phyloP scores from a whole-genome alignment of 1,140 invertebrate genomes.

The Ooceraea biroi region DNA sequence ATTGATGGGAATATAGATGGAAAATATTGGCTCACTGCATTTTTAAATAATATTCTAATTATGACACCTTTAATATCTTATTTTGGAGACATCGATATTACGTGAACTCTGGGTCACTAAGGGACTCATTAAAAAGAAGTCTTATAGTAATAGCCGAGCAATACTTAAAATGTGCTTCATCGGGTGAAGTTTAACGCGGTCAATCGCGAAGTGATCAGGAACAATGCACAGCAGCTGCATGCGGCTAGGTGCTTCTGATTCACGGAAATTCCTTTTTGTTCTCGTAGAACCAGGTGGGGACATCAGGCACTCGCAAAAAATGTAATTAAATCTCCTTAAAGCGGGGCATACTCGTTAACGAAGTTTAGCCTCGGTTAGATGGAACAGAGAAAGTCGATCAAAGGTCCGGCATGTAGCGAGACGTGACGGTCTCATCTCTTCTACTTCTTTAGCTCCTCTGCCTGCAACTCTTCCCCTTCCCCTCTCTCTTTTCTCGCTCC shows the following conservation, averaged over 20 bases:
- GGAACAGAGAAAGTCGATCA: conserved; percentile 76
- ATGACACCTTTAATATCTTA: neutral
- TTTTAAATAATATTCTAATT: neutral
- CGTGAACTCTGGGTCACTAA: neutral
- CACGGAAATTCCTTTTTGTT: conserved; percentile 67
- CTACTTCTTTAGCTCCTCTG: neutral
- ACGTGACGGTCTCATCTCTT: conserved; percentile 29
- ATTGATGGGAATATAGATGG: neutral
- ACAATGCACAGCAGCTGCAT: neutral
- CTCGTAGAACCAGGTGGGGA: conserved; percentile 48
- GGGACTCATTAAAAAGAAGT: neutral
- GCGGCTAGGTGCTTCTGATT: conserved; percentile 49
- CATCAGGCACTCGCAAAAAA: conserved; percentile 72
- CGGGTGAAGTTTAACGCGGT: neutral
- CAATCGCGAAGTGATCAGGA: neutral
- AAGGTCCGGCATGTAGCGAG: conserved; percentile 69
- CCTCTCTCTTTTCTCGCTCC: neutral
- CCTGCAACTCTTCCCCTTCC: neutral
- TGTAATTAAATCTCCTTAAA: conserved; percentile 83
- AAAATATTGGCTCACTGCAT: neutral
- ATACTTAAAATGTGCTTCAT: neutral
- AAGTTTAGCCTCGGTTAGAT: conserved; percentile 78
- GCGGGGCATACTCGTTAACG: conserved; percentile 80
- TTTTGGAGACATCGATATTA: neutral
- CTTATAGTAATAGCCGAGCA: neutral